phyloP scores from a whole-genome alignment of 2,113 vertebrate species.

The Nestor notabilis region DNA sequence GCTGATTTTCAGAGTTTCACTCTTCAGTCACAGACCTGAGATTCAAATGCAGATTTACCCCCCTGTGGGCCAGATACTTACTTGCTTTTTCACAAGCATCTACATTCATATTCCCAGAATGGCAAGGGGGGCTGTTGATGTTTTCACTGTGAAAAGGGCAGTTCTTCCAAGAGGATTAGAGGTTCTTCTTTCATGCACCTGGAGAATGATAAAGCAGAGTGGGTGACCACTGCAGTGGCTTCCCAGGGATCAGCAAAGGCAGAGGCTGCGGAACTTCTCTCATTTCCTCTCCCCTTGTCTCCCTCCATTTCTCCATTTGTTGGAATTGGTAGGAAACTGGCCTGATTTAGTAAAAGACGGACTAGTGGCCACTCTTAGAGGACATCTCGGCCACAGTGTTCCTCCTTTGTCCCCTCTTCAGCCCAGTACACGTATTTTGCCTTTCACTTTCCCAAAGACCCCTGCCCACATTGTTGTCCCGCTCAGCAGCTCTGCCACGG shows the following conservation, averaged over 20 bases:
- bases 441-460: not conserved
- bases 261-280: not conserved
- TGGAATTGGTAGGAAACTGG: not conserved
- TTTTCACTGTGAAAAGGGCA: not conserved
- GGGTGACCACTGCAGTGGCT: not conserved
- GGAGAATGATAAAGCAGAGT: not conserved
- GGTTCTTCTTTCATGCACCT: not conserved
- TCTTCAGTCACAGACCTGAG: not conserved
- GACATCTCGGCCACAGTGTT: not conserved
- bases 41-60: not conserved
- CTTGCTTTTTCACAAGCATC: constrained; percentile 15
- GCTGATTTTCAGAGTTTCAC: not conserved
- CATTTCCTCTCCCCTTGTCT: not conserved
- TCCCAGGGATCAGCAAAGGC: fast-evolving
- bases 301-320: fast-evolving
- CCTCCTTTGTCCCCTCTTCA: not conserved
- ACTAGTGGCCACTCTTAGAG: not conserved
- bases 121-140: fast-evolving
- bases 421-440: not conserved
- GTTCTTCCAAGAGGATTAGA: not conserved
- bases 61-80: not conserved
- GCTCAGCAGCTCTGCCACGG: fast-evolving
- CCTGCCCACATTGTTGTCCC: fast-evolving
- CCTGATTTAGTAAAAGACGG: not conserved
- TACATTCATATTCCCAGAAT: not conserved